Evolutionary conservation across 2,888 invertebrate genomes (phyloP).

Genomic region (Conchocele bisecta): DNA sequence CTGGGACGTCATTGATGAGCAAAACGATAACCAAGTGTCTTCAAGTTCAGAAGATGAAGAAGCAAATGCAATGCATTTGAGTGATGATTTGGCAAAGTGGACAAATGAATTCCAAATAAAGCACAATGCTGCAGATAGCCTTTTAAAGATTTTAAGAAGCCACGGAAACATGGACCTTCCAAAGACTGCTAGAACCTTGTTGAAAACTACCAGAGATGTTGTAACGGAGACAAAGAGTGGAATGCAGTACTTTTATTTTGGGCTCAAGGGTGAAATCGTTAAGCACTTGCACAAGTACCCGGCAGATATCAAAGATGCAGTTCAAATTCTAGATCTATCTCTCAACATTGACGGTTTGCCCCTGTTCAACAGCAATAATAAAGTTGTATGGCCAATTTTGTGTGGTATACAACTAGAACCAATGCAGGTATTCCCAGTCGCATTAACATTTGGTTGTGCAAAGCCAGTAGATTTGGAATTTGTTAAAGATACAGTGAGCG

Average conservation of each 20-base stretch:
- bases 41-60: no score
- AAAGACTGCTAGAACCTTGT: neutral
- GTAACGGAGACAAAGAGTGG: neutral
- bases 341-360: conserved; percentile 4
- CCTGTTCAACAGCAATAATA: conserved; percentile 1
- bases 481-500: neutral
- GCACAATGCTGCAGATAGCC: conserved; percentile 6
- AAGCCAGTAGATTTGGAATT: conserved; percentile 10
- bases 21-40: no score
- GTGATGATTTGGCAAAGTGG: conserved; percentile 5
- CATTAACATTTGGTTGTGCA: neutral
- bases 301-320: neutral
- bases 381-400: neutral
- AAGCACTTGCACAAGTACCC: conserved; percentile 5
- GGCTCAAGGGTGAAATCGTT: neutral
- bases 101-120: neutral
- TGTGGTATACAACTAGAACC: conserved; percentile 8
- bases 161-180: neutral
- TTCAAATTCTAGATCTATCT: conserved; percentile 14
- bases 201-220: neutral
- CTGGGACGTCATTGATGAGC: no score
- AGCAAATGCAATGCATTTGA: no score
- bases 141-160: neutral
- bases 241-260: conserved; percentile 10
- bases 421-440: conserved; percentile 2